Evolutionary conservation across 2,888 invertebrate species (phyloP), one percentile per base, ranked within the genome.

Genomic region (Cephus sareptanus): DNA sequence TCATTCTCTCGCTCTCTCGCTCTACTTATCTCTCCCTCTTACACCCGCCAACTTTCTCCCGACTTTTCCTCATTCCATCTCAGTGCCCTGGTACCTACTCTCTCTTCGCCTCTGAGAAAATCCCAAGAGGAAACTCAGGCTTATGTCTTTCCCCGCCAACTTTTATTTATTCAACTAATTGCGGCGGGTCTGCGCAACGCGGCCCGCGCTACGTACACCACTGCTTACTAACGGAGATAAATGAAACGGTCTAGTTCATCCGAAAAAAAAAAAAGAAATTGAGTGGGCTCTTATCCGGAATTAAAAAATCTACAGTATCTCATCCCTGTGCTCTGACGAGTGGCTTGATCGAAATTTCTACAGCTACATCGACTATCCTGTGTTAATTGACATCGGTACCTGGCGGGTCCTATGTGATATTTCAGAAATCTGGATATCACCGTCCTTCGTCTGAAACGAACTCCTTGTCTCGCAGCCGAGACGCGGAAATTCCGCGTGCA

Each of bases 161-260:
- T 84, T 86, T 88, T 87, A 86, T 86, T 88, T 87, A 87, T 87
- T 87, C 86, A 83, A 79, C 84, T 89, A 89, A 88, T 88, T 88
- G 86, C 82, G 81, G 79, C 82, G 80, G 74, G 81, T 78, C 74
- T 80, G 83, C 35, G 23, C 11, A 56, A 56, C 56, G 56, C 56
- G 56, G 56, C 56, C 56, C 56, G 56, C 56, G 56, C 56, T 56
- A 56, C 56, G 56, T 56, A 56, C 56, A 56, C 23, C 56, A 56
- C 56, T 56, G 23, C 56, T 56, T 56, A 35, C 33, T 74, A 74
- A 74, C n/a, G 34, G 74, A 74, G 34, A 74, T 34, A 74, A 33
- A 74, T 71, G 71, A 71, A 71, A 71, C 71, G 71, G 31, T 71
- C 33, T 71, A 31, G 33, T 34, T 71, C 23, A 23, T 56, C 23